Evolutionary conservation across 2,113 vertebrate species (phyloP).

Genomic region (Drymodes brunneopygia): DNA sequence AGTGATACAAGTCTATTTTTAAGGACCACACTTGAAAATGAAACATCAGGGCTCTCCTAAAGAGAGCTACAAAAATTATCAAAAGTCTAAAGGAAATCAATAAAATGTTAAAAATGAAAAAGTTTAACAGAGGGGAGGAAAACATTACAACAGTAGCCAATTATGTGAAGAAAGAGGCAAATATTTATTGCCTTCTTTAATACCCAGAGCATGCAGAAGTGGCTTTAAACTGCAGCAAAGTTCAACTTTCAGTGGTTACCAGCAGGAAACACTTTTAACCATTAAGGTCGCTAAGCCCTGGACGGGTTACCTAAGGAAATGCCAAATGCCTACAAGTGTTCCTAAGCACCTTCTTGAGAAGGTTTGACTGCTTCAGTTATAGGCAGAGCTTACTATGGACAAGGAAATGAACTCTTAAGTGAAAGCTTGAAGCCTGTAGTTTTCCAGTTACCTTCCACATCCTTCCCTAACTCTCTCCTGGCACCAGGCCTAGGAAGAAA

Average conservation of each 20-base stretch:
- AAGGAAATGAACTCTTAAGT: neutral
- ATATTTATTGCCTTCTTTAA: neutral
- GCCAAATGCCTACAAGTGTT: neutral
- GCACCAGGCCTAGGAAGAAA: neutral
- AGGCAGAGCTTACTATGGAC: neutral
- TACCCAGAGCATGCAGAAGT: neutral
- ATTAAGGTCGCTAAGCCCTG: neutral
- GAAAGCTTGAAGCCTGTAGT: neutral
- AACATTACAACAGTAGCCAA: neutral
- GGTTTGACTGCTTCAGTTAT: neutral
- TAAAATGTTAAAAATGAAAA: neutral
- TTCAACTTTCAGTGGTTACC: neutral
- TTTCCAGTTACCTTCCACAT: neutral
- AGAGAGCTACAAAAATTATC: neutral
- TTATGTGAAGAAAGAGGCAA: neutral
- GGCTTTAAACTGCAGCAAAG: neutral
- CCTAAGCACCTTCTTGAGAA: neutral
- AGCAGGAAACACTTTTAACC: constrained; percentile 10
- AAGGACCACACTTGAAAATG: neutral
- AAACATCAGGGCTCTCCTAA: neutral
- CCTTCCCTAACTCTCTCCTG: neutral
- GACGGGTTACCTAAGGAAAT: neutral
- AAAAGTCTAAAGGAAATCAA: neutral
- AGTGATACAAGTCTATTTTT: neutral
- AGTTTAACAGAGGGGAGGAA: neutral